These are phyloP conservation scores for Semaprochilodus insignis DNA, from an alignment of 2,797 vertebrate species.

Conservation along the genomic window DNA sequence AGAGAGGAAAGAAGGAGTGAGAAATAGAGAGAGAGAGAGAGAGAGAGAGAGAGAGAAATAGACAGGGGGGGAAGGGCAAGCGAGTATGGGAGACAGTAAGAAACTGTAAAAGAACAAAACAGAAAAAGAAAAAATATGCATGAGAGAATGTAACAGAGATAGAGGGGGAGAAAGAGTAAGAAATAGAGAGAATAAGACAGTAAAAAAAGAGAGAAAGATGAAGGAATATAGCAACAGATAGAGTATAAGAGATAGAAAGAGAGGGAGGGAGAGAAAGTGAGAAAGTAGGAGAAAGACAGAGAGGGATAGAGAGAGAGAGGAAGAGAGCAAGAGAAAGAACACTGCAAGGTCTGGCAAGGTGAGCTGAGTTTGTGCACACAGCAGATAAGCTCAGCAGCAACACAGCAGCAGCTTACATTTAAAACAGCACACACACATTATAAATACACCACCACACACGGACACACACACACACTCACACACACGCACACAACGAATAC, in stretches of 20 bases:
- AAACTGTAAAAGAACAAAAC: background rate
- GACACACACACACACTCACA: constrained; percentile 26
- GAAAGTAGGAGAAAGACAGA: background rate
- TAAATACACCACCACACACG: constrained; percentile 10
- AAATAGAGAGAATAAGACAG: background rate
- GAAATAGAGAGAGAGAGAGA: background rate
- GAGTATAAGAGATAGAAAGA: background rate
- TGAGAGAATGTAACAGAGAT: background rate
- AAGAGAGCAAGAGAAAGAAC: background rate
- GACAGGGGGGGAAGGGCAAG: background rate
- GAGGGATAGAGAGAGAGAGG: background rate
- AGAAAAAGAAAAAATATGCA: background rate
- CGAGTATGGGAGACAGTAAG: too few relatives aligned
- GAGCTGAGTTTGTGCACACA: constrained; percentile 23
- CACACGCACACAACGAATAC: background rate
- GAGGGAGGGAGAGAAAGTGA: background rate
- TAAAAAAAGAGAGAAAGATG: background rate
- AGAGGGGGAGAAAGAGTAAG: too few relatives aligned
- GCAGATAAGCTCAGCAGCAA: constrained; percentile 31
- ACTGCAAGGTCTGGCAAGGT: constrained; percentile 36
- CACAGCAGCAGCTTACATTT: constrained; percentile 11
- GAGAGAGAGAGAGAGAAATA: background rate
- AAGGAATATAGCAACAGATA: background rate
- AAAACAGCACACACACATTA: constrained; percentile 27
- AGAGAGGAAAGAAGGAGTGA: background rate